Base-by-base conservation (phyloP, 2,797 vertebrate species). In the Brachyalestes nurse region DNA sequence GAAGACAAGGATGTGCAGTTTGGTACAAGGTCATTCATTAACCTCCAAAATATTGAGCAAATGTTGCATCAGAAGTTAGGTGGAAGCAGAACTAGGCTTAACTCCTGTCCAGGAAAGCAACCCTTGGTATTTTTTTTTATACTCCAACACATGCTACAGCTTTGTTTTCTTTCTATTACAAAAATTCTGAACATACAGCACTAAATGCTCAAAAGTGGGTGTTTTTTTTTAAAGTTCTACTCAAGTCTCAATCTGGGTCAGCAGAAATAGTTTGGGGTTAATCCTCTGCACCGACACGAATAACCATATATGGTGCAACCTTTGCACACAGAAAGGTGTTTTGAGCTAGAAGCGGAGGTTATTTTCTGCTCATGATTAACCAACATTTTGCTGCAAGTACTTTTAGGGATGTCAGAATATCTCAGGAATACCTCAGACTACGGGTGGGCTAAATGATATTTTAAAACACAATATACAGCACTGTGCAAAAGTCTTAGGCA, bases 221-320 rank as follows among this genome's bases (percentile, higher is more conserved):
- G 17, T 25, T 13, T 38, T 53, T 38, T 23, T 23, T 65, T 23
- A 47, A 71, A 42, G 65, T 58, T 80, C 51, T 60, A 19, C 62
- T 38, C 74, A 80, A 16, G 21, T 58, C 45, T 47, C 53, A 42
- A 78, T 61, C 77, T 74, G 70, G 57, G 67, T 79, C 81, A 77
- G 57, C 49, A 83, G 49, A 76, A 70, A 74, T 58, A 17, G 61
- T 61, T 81, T 82, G 7, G 5, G 23, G 51, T 72, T 81, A 79
- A 84, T 74, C 67, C 60, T 69, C 71, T 83, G 51, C 34, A 78
- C 53, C 42, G 14, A 77, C 51, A 65, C 58, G 51, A 65, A 79
- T 17, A 21, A 21, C 49, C 6, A n/a, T 42, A 62, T 78, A 49
- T 75, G 72, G 70, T 40, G 45, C 72, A 78, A 85, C 78, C 81